phyloP scores from a whole-genome alignment of 2,113 vertebrate genomes.

The Dunckerocampus dactyliophorus region DNA sequence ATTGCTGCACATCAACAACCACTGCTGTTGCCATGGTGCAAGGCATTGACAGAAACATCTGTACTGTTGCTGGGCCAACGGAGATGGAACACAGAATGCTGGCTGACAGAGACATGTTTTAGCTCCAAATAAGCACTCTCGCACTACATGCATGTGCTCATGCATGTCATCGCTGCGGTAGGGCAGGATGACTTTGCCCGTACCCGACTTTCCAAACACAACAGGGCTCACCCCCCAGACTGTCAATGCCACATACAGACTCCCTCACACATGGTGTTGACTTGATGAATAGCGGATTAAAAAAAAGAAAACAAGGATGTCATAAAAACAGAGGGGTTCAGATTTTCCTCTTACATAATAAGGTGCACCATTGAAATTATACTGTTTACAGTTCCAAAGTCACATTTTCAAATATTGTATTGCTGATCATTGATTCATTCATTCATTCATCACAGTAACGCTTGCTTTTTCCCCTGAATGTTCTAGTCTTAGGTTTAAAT shows the following conservation, averaged over 20 bases:
- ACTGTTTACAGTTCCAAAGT: background rate
- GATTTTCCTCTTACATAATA: conserved; percentile 51
- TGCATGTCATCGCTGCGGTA: conserved; percentile 40
- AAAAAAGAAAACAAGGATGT: conserved; percentile 6
- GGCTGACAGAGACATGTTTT: conserved; percentile 35
- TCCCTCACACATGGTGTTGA: conserved; percentile 12
- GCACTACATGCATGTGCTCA: conserved; percentile 3
- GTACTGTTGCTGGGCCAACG: conserved; percentile 50
- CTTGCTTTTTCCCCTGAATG: no score
- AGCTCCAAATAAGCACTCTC: conserved; percentile 16
- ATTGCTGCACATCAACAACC: conserved; percentile 21
- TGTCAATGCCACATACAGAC: conserved; percentile 8
- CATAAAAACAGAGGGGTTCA: conserved; percentile 14
- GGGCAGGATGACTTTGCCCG: conserved; percentile 26
- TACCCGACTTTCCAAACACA: conserved; percentile 40
- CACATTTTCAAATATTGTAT: background rate
- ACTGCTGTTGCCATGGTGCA: conserved; percentile 50
- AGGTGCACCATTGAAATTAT: background rate
- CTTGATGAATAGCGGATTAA: conserved; percentile 16
- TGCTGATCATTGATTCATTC: no score
- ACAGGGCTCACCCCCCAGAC: conserved; percentile 24
- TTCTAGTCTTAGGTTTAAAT: no score
- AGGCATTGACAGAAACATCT: conserved; percentile 52
- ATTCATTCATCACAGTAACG: no score
- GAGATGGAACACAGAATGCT: conserved; percentile 54